Percentiles rank a stretch among this genome's conserved stretches.
Conservation (phyloP, 1,140 invertebrate species). For the Solenopsis fugax region DNA sequence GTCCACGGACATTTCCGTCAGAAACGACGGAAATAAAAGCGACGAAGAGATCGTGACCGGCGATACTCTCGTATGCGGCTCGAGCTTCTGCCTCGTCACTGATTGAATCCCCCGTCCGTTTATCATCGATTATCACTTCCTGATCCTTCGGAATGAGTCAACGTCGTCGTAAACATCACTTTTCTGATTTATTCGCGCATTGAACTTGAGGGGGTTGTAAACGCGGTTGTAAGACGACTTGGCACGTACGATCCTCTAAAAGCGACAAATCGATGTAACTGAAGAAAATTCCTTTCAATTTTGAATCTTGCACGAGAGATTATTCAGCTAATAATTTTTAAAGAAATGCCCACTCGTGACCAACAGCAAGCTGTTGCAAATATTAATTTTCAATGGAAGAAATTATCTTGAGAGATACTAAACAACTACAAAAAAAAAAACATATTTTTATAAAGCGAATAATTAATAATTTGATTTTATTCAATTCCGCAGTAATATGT, state of each 20-base stretch:
- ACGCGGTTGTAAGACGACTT: neutral
- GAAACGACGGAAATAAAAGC: conserved; percentile 41
- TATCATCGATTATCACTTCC: conserved; percentile 29
- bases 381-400: too few species aligned
- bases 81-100: neutral
- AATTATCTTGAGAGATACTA: neutral
- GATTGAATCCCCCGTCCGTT: conserved; percentile 30
- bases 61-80: neutral
- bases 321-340: too few species aligned
- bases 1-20: conserved; percentile 27
- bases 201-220: neutral
- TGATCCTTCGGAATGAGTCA: neutral
- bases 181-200: neutral
- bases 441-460: neutral
- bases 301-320: neutral
- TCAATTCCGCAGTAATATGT: neutral
- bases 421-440: neutral
- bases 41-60: conserved; percentile 8
- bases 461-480: neutral
- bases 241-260: neutral
- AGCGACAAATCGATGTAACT: neutral
- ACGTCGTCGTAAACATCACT: too few species aligned
- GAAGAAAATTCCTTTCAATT: conserved; percentile 1
- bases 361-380: too few species aligned
- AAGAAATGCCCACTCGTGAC: too few species aligned